Conservation (phyloP, 2,113 vertebrate genomes). For the Nicator chloris region DNA sequence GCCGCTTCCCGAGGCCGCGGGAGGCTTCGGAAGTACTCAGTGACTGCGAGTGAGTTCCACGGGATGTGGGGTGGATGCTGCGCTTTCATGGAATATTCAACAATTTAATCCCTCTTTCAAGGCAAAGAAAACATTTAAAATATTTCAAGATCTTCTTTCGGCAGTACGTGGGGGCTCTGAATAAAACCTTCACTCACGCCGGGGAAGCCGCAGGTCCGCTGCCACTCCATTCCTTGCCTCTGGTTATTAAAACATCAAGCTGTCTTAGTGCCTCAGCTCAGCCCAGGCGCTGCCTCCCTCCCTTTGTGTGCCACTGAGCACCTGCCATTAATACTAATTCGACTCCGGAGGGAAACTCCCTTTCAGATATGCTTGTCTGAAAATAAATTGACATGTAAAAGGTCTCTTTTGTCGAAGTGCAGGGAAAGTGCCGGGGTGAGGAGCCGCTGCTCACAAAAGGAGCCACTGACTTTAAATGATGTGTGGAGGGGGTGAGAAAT, state of each 20-base stretch:
- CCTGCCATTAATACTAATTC: conserved; percentile 56
- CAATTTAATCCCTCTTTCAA: conserved; percentile 48
- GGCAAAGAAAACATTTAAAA: conserved; percentile 1
- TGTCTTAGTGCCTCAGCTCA: conserved; percentile 17
- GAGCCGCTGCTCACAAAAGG: conserved; percentile 19
- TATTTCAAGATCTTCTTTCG: conserved; percentile 20
- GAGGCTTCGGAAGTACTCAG: neutral
- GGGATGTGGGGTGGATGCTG: neutral
- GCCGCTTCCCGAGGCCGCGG: accelerated
- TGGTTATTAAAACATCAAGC: conserved; percentile 65
- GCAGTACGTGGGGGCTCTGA: conserved; percentile 28
- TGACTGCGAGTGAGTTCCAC: neutral
- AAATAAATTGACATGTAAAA: conserved; percentile 67
- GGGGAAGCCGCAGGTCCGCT: conserved; percentile 1
- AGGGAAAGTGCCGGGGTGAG: conserved; percentile 5
- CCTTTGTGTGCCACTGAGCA: conserved; percentile 41
- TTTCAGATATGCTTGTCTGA: conserved; percentile 65
- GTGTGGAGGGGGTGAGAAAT: neutral
- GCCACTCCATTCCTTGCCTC: conserved; percentile 22
- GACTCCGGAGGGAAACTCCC: conserved; percentile 41
- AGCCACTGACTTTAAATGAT: neutral
- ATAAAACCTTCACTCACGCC: conserved; percentile 54
- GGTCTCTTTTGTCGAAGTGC: conserved; percentile 43
- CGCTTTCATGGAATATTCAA: conserved; percentile 11
- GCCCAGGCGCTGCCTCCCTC: conserved; percentile 38